These are phyloP conservation scores for Hipparchia sbordonii DNA, from an alignment of 2,888 invertebrate genomes.

Conservation along the genomic window DNA sequence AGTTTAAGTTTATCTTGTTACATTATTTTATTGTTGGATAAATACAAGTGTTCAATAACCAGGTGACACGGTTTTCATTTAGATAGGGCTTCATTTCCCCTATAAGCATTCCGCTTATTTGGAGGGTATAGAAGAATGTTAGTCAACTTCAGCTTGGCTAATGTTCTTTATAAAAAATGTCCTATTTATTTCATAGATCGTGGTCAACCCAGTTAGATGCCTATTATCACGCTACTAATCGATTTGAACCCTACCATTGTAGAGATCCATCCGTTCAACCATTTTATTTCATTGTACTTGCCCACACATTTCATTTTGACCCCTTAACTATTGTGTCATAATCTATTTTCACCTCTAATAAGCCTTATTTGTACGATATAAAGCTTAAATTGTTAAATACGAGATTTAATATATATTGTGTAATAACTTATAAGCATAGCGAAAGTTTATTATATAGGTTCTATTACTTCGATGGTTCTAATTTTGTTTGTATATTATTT, in stretches of 20 bases:
- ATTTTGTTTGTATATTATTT: conserved; percentile 62
- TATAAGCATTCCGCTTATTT: too few relatives aligned
- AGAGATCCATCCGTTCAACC: conserved; percentile 68
- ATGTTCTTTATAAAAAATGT: neutral
- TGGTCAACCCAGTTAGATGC: conserved; percentile 51
- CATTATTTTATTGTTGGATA: too few relatives aligned
- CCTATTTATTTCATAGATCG: conserved; percentile 25
- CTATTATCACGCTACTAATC: conserved; percentile 77
- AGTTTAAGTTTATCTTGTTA: too few relatives aligned
- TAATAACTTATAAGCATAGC: conserved; percentile 26
- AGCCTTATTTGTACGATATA: conserved; percentile 34
- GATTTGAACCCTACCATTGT: conserved; percentile 76
- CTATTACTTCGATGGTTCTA: conserved; percentile 43
- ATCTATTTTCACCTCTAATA: neutral
- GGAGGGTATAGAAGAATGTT: too few relatives aligned
- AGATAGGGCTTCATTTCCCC: too few relatives aligned
- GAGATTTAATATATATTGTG: conserved; percentile 3
- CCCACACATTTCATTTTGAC: conserved; percentile 66
- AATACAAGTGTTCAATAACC: too few relatives aligned
- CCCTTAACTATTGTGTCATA: conserved; percentile 46
- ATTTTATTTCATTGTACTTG: conserved; percentile 78
- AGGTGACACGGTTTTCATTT: too few relatives aligned
- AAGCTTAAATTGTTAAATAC: conserved; percentile 33
- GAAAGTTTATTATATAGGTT: conserved; percentile 46
- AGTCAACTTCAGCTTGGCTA: too few relatives aligned